Evolutionary conservation across 2,888 invertebrate genomes (phyloP).

Genomic region (Eudemis profundana): DNA sequence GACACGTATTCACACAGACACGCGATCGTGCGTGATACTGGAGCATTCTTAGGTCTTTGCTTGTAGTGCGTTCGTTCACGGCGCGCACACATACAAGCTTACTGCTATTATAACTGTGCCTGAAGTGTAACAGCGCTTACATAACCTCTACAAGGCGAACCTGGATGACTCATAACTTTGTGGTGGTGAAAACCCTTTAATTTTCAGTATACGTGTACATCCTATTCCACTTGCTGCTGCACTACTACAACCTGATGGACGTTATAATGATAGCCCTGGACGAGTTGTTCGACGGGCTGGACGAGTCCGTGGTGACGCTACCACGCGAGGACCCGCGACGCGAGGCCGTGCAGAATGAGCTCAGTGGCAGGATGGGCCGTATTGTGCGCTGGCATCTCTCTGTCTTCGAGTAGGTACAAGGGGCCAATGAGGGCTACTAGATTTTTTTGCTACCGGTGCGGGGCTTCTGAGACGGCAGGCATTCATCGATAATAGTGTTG

Average conservation of each 20-base stretch:
- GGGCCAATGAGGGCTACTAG: not conserved
- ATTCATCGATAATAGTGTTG: too few relatives aligned
- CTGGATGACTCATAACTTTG: too few relatives aligned
- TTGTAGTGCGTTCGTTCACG: too few relatives aligned
- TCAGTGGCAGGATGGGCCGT: conserved; percentile 59
- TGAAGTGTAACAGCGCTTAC: too few relatives aligned
- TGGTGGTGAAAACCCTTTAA: too few relatives aligned
- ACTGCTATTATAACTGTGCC: too few relatives aligned
- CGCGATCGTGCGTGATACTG: too few relatives aligned
- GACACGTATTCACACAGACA: too few relatives aligned
- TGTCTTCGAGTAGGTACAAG: conserved; percentile 58
- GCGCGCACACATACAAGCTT: too few relatives aligned
- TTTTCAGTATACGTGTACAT: conserved; percentile 68
- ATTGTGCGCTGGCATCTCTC: conserved; percentile 67
- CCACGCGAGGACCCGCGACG: conserved; percentile 53
- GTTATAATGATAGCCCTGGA: conserved; percentile 65
- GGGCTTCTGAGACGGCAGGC: too few relatives aligned
- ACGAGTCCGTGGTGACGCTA: conserved; percentile 56
- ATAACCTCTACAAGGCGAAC: not conserved
- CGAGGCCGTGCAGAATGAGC: conserved; percentile 52
- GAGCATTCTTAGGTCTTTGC: too few relatives aligned
- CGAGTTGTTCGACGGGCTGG: conserved; percentile 65
- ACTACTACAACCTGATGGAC: conserved; percentile 63
- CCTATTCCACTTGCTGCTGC: conserved; percentile 66
- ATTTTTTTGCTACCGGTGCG: too few relatives aligned